phyloP scores from a whole-genome alignment of 2,113 vertebrate genomes.

The Podarcis cretensis region DNA sequence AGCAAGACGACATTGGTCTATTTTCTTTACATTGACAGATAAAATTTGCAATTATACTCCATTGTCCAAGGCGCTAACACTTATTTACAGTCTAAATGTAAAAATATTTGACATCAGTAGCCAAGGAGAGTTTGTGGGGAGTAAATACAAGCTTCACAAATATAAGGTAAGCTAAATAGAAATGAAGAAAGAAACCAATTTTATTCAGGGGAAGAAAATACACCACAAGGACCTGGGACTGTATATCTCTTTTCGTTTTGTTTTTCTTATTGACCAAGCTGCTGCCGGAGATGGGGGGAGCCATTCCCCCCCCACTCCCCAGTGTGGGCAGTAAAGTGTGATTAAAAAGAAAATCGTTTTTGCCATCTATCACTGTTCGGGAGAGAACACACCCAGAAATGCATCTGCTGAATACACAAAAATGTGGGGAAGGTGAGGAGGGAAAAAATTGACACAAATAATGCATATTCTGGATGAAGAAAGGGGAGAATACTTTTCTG shows the following conservation, averaged over 20 bases:
- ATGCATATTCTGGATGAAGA: background rate
- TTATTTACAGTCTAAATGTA: background rate
- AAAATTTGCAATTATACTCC: background rate
- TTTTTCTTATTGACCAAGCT: constrained; percentile 17
- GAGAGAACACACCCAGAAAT: constrained; percentile 4
- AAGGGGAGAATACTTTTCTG: background rate
- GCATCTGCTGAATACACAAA: constrained; percentile 4
- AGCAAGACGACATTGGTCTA: background rate
- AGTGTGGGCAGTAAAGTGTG: background rate
- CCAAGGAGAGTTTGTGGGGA: background rate
- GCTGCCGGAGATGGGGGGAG: background rate
- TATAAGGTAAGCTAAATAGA: background rate
- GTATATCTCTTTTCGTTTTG: constrained; percentile 5
- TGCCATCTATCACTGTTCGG: background rate
- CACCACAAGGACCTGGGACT: background rate
- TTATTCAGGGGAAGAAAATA: background rate
- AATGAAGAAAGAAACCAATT: background rate
- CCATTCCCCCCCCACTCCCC: background rate
- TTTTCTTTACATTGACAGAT: background rate
- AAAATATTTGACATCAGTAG: background rate
- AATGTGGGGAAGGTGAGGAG: background rate
- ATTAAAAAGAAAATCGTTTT: constrained; percentile 24
- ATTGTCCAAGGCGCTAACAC: background rate
- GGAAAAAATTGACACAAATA: background rate
- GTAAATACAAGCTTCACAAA: background rate